A percentile compares a stretch with the other conserved stretches of the same genome.
Conservation (phyloP, 1,140 invertebrate genomes). For the Hylyphantes graminicola region DNA sequence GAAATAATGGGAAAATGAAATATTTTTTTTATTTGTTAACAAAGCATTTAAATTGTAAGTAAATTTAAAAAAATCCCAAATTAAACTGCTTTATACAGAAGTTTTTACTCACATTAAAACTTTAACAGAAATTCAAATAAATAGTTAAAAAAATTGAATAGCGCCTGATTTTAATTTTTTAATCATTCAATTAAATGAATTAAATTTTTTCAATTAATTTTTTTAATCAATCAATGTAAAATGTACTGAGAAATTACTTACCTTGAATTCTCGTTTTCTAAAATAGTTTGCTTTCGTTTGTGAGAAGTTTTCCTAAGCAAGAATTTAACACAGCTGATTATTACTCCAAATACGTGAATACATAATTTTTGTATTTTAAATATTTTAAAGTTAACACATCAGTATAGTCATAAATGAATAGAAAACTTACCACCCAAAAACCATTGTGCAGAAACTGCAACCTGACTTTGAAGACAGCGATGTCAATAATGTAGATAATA, state of each 20-base stretch:
- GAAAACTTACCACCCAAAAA: constrained; percentile 77
- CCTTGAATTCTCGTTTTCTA: constrained; percentile 54
- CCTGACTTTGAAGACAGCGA: constrained; percentile 82
- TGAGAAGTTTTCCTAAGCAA: constrained; percentile 39
- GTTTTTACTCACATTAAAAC: too few species aligned
- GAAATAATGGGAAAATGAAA: too few species aligned
- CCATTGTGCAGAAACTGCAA: constrained; percentile 81
- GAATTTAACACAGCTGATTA: neutral
- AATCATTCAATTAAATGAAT: too few species aligned
- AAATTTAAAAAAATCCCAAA: too few species aligned
- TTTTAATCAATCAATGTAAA: too few species aligned
- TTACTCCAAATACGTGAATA: neutral
- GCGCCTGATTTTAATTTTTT: too few species aligned
- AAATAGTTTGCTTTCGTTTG: constrained; percentile 51
- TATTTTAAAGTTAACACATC: neutral
- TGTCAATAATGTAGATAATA: constrained; percentile 85
- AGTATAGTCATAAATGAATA: neutral
- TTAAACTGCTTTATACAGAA: too few species aligned
- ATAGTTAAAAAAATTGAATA: too few species aligned
- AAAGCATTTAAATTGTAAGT: too few species aligned
- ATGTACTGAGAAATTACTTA: constrained; percentile 4
- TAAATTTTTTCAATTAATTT: too few species aligned
- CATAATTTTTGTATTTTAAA: neutral
- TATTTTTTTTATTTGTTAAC: too few species aligned
- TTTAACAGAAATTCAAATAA: too few species aligned